phyloP scores from a whole-genome alignment of 2,888 invertebrate species.

The Scotopteryx bipunctaria region DNA sequence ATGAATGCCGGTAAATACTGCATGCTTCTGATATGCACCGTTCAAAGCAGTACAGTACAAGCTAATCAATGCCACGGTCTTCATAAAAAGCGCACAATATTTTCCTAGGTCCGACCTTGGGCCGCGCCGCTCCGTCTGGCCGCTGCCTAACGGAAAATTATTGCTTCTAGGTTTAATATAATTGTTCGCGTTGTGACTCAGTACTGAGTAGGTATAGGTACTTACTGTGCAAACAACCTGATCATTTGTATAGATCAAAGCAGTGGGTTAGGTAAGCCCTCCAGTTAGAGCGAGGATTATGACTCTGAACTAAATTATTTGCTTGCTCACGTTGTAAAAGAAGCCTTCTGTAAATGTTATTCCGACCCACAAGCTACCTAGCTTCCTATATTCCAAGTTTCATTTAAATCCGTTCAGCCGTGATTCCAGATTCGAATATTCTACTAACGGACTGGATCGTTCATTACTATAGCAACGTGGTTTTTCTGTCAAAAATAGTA shows the following conservation, averaged over 20 bases:
- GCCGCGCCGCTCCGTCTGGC: slow-evolving; percentile 16
- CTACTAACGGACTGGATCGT: too few relatives aligned
- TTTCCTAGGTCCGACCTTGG: slow-evolving; percentile 8
- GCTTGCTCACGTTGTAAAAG: neutral
- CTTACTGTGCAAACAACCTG: slow-evolving; percentile 19
- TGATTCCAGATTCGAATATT: too few relatives aligned
- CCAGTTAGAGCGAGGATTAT: neutral
- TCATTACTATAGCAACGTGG: too few relatives aligned
- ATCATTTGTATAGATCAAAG: slow-evolving; percentile 24
- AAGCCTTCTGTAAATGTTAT: too few relatives aligned
- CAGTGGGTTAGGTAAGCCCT: slow-evolving; percentile 3
- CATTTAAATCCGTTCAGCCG: too few relatives aligned
- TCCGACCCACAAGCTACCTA: too few relatives aligned
- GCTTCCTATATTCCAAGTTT: too few relatives aligned
- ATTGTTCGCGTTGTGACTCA: slow-evolving; percentile 19
- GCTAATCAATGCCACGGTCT: neutral
- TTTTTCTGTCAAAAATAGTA: too few relatives aligned
- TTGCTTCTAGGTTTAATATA: slow-evolving; percentile 9
- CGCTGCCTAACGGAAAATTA: slow-evolving; percentile 14
- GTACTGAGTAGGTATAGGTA: slow-evolving; percentile 3
- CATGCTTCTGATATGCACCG: too few relatives aligned
- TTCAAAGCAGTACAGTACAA: too few relatives aligned
- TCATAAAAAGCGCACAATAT: neutral
- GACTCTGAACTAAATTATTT: neutral
- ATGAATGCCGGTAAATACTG: too few relatives aligned